Conservation (phyloP, 1,140 invertebrate species). For the Lucilia sericata region DNA sequence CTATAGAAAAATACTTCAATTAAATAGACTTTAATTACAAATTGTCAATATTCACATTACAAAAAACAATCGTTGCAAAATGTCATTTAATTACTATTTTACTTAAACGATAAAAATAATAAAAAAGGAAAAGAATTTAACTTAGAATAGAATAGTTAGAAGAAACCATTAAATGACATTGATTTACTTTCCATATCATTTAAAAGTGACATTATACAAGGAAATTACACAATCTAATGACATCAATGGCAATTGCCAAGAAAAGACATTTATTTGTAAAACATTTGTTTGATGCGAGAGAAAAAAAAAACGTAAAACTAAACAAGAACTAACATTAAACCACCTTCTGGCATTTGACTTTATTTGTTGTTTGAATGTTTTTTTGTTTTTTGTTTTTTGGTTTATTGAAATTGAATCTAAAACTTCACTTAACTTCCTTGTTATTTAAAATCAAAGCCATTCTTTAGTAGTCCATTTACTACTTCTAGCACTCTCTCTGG, state of each 20-base stretch:
- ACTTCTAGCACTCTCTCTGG: background rate
- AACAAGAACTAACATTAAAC: background rate
- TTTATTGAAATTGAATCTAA: background rate
- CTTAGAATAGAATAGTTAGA: background rate
- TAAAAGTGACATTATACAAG: slow-evolving; percentile 22
- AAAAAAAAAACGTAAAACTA: no score
- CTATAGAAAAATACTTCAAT: no score
- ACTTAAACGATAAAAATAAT: no score
- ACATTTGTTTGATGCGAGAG: background rate
- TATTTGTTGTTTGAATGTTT: no score
- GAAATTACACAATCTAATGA: slow-evolving; percentile 38
- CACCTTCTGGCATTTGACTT: slow-evolving; percentile 28
- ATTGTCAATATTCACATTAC: no score
- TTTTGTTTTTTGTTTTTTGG: background rate
- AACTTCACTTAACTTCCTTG: slow-evolving; percentile 35
- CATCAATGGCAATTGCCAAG: background rate
- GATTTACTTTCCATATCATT: slow-evolving; percentile 36
- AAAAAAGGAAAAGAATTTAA: no score
- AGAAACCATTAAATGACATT: slow-evolving; percentile 27
- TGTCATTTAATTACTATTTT: no score
- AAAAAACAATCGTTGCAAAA: no score
- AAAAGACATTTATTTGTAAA: background rate
- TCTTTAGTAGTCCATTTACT: background rate
- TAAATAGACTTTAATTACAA: no score
- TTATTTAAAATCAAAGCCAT: background rate